Evolutionary conservation across 2,113 vertebrate species (phyloP), one percentile per base, ranked within the genome.

Genomic region (Bubo blakistoni): DNA sequence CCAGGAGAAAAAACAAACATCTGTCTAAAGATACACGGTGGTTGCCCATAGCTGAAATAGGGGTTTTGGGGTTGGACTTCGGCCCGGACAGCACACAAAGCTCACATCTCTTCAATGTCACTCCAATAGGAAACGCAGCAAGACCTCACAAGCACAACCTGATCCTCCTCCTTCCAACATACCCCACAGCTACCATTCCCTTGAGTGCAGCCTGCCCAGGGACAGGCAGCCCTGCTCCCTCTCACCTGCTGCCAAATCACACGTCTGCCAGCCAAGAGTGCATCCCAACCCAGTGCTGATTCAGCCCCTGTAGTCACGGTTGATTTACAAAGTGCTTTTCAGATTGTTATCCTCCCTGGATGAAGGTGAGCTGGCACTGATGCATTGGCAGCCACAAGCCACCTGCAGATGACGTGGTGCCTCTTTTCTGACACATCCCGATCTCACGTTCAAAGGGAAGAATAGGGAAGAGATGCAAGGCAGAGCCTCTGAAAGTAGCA

Each of bases 371-470:
- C 3, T 1, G 1, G 25, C 1, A 0, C 25, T 13, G 6, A 54
- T 3, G 16, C 2, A 0, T 3, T 30, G 27, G 74, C 66, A 32
- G 38, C 19, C 59, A 17, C 16, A 25, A 70, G 49, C 11, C 18
- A 2, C 27, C 86, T 1, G 3, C 63, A 49, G 24, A 14, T 1
- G 1, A 22, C 1, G 1, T 6, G 4, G 16, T 54, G 59, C 25
- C 32, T 55, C 51, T 70, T 70, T 55, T 26, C 19, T 32, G 32
- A 44, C 19, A n/a, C 2, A 3, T 30, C 25, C 11, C 3, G 0
- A 44, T 5, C 40, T 57, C 0, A 0, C 0, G 8, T 55, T 80
- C 51, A 70, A 21, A 83, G 32, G 13, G 42, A 71, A 55, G 3
- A 76, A 34, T 11, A 14, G 12, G 42, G 42, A 44, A 13, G 40